A percentile compares a stretch with the other conserved stretches of the same genome.
Evolutionary conservation across 1,140 invertebrate genomes (phyloP).

Genomic region (Ceratoteleas bidentatus): DNA sequence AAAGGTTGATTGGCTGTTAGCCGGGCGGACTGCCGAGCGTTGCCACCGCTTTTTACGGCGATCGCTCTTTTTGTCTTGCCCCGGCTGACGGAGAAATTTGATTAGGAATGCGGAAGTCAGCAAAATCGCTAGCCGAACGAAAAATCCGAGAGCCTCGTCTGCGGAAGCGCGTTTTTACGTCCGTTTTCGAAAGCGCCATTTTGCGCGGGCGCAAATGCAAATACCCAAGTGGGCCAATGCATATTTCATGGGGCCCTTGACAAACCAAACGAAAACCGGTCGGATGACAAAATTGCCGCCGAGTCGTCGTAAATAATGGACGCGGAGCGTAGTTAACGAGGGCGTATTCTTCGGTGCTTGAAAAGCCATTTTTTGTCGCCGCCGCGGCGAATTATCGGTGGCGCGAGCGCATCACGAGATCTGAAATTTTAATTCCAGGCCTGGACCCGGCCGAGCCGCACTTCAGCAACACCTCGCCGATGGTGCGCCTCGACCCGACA

Average conservation of each 20-base stretch:
- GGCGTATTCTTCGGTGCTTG: slow-evolving; percentile 9
- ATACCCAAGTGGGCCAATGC: too few relatives aligned
- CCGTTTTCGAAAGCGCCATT: too few relatives aligned
- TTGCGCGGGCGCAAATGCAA: too few relatives aligned
- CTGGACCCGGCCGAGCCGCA: slow-evolving; percentile 96
- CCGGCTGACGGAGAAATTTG: slow-evolving; percentile 19
- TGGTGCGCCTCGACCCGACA: slow-evolving; percentile 91
- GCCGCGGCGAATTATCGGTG: slow-evolving; percentile 1
- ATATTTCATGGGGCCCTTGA: too few relatives aligned
- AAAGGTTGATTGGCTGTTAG: slow-evolving; percentile 64
- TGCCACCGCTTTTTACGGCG: slow-evolving; percentile 32
- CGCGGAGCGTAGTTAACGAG: not conserved
- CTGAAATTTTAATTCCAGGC: slow-evolving; percentile 81
- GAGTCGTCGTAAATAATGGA: not conserved
- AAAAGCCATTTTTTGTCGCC: not conserved
- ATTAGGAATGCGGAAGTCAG: not conserved
- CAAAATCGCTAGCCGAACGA: not conserved
- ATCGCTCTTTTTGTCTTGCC: slow-evolving; percentile 30
- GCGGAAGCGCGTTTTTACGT: too few relatives aligned
- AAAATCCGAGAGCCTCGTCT: not conserved
- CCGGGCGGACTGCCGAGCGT: slow-evolving; percentile 11
- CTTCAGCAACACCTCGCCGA: slow-evolving; percentile 90
- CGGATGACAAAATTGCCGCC: not conserved
- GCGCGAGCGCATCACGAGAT: slow-evolving; percentile 9
- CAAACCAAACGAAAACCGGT: not conserved